Evolutionary conservation across 2,797 vertebrate species (phyloP), one percentile per base, ranked within the genome.

Genomic region (Tokudaia muenninki): DNA sequence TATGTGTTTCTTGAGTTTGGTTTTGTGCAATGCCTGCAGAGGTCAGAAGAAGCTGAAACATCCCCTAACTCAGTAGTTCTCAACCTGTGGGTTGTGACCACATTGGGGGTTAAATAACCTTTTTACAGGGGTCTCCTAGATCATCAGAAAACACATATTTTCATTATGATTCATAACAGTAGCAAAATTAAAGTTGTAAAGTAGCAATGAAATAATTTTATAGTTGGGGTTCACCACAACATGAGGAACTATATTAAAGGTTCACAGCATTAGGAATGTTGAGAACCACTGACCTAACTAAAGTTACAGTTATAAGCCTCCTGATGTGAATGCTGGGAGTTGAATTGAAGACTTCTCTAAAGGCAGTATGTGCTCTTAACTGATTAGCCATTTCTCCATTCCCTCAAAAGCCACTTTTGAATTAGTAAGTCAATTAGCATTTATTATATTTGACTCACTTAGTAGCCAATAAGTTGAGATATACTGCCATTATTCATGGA

Each of bases 331-430:
- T 50, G 19, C 31, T 70, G 31, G 61, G 41, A 52, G 44, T 47
- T 52, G 19, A 50, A 70, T 47, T 50, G 19, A 67, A 86, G 11
- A 24, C 44, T 65, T 70, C 31, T n/a, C 26, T 37, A 83, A 83
- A 41, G 17, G 81, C 37, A 61, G 13, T 61, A 4, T 63, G 21
- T 44, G n/a, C 14, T 83, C 57, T 19, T 61, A 29, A 61, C 31
- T 67, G 11, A n/a, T 72, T 12, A 67, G 63, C 47, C 14, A 3
- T 41, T 37, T 57, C 67, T 57, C 13, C 14, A 17, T 10, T 50
- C 16, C 86, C 86, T 90, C 31, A 96, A 89, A 90, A 55, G 50
- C 11, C 5, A 50, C 59, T 55, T 95, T 91, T 77, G 19, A 77
- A 77, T 78, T 94, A 24, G 21, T 81, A 61, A 63, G 47, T 89